phyloP scores from a whole-genome alignment of 2,888 invertebrate genomes.

The Glaucopsyche alexis region DNA sequence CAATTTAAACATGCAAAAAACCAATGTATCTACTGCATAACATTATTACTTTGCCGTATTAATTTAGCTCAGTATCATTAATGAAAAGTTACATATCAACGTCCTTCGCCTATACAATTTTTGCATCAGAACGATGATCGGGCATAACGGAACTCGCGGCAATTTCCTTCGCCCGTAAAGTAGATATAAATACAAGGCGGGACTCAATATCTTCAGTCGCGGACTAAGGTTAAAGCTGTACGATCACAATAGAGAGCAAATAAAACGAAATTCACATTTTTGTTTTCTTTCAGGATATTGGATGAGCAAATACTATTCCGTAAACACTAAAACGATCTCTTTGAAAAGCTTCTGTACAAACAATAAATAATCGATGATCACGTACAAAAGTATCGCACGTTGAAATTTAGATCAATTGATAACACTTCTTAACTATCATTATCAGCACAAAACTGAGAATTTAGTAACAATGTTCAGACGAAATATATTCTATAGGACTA shows the following conservation, averaged over 20 bases:
- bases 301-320: constrained; percentile 48
- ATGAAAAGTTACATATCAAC: constrained; percentile 11
- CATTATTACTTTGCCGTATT: constrained; percentile 13
- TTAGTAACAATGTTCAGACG: not conserved
- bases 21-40: too few species aligned
- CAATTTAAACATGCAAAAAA: not conserved
- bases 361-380: constrained; percentile 1
- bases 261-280: constrained; percentile 57
- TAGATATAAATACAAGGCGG: constrained; percentile 48
- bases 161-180: constrained; percentile 62
- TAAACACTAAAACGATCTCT: constrained; percentile 35
- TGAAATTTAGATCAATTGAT: not conserved
- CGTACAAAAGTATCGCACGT: not conserved
- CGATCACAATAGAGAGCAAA: constrained; percentile 69
- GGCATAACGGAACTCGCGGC: constrained; percentile 59
- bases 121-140: constrained; percentile 64
- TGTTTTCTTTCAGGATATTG: constrained; percentile 56
- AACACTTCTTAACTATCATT: not conserved
- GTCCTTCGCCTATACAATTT: constrained; percentile 35
- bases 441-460: not conserved
- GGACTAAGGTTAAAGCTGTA: constrained; percentile 68
- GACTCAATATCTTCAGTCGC: constrained; percentile 64
- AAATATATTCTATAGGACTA: not conserved
- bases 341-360: constrained; percentile 1
- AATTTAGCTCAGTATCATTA: constrained; percentile 17